Conservation (phyloP, 2,888 invertebrate genomes). For the Incurvaria masculella region DNA sequence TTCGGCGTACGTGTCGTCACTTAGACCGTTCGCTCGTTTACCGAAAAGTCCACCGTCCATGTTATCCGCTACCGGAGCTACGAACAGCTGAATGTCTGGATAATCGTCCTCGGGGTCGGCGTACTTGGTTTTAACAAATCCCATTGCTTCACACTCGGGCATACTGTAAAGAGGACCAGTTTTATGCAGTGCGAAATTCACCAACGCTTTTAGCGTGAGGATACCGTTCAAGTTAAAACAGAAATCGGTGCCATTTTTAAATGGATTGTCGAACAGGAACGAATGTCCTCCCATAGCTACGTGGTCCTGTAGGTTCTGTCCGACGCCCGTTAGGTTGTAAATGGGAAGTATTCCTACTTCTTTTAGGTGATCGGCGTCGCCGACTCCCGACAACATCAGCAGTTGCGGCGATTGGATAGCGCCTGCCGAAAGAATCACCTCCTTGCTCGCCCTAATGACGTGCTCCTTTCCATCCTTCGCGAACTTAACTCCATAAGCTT, state of each 20-base stretch:
- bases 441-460: slow-evolving; percentile 62
- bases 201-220: slow-evolving; percentile 57
- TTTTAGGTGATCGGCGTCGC: slow-evolving; percentile 61
- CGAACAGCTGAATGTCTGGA: slow-evolving; percentile 77
- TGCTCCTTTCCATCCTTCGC: slow-evolving; percentile 52
- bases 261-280: slow-evolving; percentile 65
- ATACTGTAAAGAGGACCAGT: slow-evolving; percentile 70
- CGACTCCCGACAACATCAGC: slow-evolving; percentile 83
- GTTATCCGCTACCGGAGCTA: slow-evolving; percentile 71
- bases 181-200: slow-evolving; percentile 59
- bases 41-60: slow-evolving; percentile 76
- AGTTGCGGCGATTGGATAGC: slow-evolving; percentile 81
- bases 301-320: slow-evolving; percentile 80
- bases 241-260: slow-evolving; percentile 50
- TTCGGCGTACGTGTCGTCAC: slow-evolving; percentile 63
- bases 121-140: slow-evolving; percentile 72
- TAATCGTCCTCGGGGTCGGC: slow-evolving; percentile 63
- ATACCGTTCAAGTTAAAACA: slow-evolving; percentile 68
- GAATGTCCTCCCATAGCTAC: slow-evolving; percentile 75
- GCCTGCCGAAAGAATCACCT: slow-evolving; percentile 85
- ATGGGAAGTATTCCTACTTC: slow-evolving; percentile 60
- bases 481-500: slow-evolving; percentile 66
- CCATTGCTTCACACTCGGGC: slow-evolving; percentile 78
- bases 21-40: slow-evolving; percentile 63
- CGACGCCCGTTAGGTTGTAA: slow-evolving; percentile 67